Evolutionary conservation across 2,797 vertebrate genomes (phyloP), one percentile per base, ranked within the genome.

Genomic region (Paguma larvata): DNA sequence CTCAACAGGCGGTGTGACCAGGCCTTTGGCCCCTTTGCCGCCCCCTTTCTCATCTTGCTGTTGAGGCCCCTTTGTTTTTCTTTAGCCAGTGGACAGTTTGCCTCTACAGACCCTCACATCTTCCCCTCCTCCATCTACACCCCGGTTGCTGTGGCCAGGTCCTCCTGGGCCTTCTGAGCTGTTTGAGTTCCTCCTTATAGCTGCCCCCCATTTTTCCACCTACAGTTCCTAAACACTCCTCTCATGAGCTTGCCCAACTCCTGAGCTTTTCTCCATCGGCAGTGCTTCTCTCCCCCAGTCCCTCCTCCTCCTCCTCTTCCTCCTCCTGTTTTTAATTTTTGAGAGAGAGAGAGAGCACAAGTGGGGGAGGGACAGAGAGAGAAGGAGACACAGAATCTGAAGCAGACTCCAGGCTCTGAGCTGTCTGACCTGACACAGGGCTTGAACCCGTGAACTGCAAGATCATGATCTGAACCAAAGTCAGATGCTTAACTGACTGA

Each of bases 91-190:
- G 68, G 67, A 85, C 62, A 41, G 62, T 48, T 73, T 25, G 59
- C 56, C 48, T 84, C 30, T 30, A 1, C 12, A 51, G 51, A 65
- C 72, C 87, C 34, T 13, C 0, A 0, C 0, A 0, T 15, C 48
- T 82, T 87, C 6, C 27, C 10, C 15, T 68, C 65, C 21, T 78
- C 27, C 5, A 0, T 79, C 21, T 21, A 27, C 5, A 19, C 1
- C 34, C 25, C 4, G 3, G 16, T 32, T 4, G 85, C n/a, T 0
- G 0, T 5, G 41, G 62, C 44, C 3, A 8, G 70, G 19, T 44
- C n/a, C 63, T 34, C 3, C 27, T 91, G 70, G 85, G 38, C 18
- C 72, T 6, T 63, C 30, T 15, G 9, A 4, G 25, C 12, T 70
- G 51, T 62, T 62, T 68, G 59, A 21, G 48, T 68, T 15, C 85